Evolutionary conservation across 2,888 invertebrate genomes (phyloP).

Genomic region (Pterobdella sp.): DNA sequence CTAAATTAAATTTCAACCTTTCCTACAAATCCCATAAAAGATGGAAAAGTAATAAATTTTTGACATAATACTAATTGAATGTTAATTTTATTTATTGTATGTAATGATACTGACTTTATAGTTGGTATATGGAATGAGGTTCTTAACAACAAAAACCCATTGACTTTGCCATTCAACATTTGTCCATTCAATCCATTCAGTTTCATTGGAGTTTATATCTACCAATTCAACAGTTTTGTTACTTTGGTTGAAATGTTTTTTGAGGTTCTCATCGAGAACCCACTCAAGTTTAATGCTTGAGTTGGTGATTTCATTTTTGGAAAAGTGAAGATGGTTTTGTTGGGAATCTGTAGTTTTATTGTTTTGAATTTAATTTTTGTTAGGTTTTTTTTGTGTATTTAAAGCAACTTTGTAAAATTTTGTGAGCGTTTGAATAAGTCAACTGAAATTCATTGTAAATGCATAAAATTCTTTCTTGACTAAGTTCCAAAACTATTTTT

Average conservation of each 20-base stretch:
- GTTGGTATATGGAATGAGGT: constrained; percentile 5
- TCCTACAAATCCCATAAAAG: neutral
- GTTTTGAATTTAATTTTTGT: too few relatives aligned
- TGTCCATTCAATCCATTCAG: neutral
- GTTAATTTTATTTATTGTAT: neutral
- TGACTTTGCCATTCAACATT: neutral
- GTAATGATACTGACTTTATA: neutral
- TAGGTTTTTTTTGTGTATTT: too few relatives aligned
- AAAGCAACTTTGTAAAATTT: too few relatives aligned
- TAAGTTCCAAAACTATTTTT: too few relatives aligned
- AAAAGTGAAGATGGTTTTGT: too few relatives aligned
- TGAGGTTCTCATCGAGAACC: neutral
- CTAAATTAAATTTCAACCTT: too few relatives aligned
- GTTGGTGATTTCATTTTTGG: too few relatives aligned
- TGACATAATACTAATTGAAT: neutral
- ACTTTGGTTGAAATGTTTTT: neutral
- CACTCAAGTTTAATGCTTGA: constrained; percentile 3
- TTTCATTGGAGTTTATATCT: neutral
- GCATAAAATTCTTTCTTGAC: too few relatives aligned
- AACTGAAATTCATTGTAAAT: too few relatives aligned
- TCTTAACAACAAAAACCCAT: neutral
- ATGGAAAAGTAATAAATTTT: neutral
- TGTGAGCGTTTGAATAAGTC: too few relatives aligned
- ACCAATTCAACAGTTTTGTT: neutral
- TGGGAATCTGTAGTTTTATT: too few relatives aligned